Percentiles rank a stretch among this genome's conserved stretches.
Evolutionary conservation across 1,140 invertebrate genomes (phyloP).

Genomic region (Drosophila navojoa): DNA sequence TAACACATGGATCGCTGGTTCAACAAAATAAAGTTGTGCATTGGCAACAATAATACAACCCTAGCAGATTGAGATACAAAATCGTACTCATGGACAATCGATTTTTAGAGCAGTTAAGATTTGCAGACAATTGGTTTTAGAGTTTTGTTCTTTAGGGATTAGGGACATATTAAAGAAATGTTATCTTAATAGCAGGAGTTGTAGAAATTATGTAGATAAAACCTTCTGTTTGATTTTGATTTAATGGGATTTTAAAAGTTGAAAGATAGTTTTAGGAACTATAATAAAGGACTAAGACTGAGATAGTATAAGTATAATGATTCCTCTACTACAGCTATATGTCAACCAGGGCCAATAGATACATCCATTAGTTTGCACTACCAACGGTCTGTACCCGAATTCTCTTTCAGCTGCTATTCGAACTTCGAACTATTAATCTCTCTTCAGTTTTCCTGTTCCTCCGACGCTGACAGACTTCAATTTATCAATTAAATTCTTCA

Average conservation of each 20-base stretch:
- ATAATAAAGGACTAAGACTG: too few relatives aligned
- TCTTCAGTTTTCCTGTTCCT: constrained; percentile 12
- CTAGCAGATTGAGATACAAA: not conserved
- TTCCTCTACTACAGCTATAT: too few relatives aligned
- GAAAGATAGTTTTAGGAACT: too few relatives aligned
- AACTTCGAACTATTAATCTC: constrained; percentile 5
- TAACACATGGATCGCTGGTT: not conserved
- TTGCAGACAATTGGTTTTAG: not conserved
- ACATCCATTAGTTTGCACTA: not conserved
- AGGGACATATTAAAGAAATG: not conserved
- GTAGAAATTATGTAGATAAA: too few relatives aligned
- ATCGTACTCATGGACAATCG: not conserved
- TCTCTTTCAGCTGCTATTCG: not conserved
- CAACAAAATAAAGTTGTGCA: not conserved
- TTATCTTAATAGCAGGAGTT: too few relatives aligned
- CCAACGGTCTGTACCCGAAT: not conserved
- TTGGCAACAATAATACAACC: not conserved
- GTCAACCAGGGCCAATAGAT: too few relatives aligned
- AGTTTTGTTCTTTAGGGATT: not conserved
- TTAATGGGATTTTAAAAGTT: too few relatives aligned
- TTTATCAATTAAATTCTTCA: constrained; percentile 53
- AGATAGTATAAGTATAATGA: too few relatives aligned
- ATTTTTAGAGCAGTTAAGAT: not conserved
- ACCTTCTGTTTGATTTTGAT: too few relatives aligned
- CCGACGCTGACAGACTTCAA: constrained; percentile 30